A percentile compares a stretch with the other conserved stretches of the same genome.
Conservation (phyloP, 2,797 vertebrate genomes). For the Gallinago stenura region DNA sequence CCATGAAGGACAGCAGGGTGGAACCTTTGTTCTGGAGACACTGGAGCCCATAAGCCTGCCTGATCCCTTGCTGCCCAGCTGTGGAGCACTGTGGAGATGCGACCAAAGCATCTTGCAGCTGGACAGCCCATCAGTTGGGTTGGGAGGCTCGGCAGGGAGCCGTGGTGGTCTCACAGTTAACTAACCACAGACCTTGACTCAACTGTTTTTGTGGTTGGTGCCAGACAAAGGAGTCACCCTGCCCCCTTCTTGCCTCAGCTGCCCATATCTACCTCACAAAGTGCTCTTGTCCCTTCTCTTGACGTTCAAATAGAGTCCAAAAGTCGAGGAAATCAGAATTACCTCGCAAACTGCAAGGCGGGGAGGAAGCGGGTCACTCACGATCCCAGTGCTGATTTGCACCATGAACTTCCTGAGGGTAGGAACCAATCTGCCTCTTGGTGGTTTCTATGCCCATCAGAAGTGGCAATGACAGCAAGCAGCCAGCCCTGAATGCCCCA, state of each 20-base stretch:
- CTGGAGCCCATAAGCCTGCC: not conserved
- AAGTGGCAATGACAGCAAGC: not conserved
- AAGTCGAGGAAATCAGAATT: not conserved
- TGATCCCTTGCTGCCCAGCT: not conserved
- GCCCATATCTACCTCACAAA: not conserved
- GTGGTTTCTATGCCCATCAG: not conserved
- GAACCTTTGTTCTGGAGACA: not conserved
- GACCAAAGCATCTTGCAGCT: not conserved
- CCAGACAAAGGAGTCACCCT: not conserved
- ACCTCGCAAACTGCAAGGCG: not conserved
- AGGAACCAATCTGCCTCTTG: not conserved
- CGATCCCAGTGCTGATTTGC: not conserved
- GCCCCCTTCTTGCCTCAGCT: not conserved
- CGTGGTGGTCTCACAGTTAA: not conserved
- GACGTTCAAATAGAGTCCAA: not conserved
- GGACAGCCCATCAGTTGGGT: fast-evolving
- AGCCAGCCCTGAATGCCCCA: not conserved
- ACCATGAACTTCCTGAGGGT: not conserved
- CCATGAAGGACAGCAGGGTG: not conserved
- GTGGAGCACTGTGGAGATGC: not conserved
- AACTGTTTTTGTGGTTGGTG: not conserved
- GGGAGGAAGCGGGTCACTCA: not conserved
- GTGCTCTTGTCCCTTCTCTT: not conserved
- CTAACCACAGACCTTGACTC: not conserved
- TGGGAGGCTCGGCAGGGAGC: not conserved